These are phyloP conservation scores for Aeoliscus strigatus DNA, from an alignment of 2,797 vertebrate genomes.

Conservation along the genomic window DNA sequence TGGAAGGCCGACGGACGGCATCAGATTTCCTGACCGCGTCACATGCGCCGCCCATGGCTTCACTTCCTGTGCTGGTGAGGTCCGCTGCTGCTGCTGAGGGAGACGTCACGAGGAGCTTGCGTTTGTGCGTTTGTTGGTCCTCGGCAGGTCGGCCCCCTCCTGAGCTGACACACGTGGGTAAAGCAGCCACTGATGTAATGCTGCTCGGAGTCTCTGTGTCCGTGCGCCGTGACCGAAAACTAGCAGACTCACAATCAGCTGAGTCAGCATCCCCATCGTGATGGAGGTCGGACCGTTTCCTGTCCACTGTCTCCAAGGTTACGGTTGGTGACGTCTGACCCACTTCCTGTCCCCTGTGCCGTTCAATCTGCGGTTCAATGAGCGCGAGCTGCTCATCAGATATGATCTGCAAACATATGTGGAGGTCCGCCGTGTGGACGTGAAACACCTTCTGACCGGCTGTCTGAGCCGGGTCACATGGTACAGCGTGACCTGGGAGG, in stretches of 20 bases:
- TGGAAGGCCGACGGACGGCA: too few relatives aligned
- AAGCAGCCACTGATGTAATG: neutral
- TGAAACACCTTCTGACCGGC: conserved; percentile 69
- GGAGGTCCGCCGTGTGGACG: conserved; percentile 73
- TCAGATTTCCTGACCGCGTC: too few relatives aligned
- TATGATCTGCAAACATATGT: conserved; percentile 78
- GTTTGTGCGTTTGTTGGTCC: too few relatives aligned
- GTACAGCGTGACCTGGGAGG: conserved; percentile 33
- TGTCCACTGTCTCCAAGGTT: too few relatives aligned
- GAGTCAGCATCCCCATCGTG: conserved; percentile 12
- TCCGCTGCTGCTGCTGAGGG: too few relatives aligned
- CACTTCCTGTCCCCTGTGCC: conserved; percentile 8
- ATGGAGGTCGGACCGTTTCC: conserved; percentile 18
- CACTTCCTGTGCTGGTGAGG: too few relatives aligned
- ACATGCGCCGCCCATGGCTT: too few relatives aligned
- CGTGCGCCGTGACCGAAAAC: conserved; percentile 17
- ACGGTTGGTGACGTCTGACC: conserved; percentile 9
- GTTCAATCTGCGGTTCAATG: conserved; percentile 73
- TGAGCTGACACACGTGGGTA: too few relatives aligned
- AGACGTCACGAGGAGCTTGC: too few relatives aligned
- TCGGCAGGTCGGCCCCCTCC: too few relatives aligned
- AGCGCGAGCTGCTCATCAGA: conserved; percentile 77
- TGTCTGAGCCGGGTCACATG: conserved; percentile 41
- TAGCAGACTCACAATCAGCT: conserved; percentile 7
- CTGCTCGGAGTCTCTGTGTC: conserved; percentile 23